Evolutionary conservation across 2,113 vertebrate species (phyloP), one percentile per base, ranked within the genome.

Genomic region (Istiophorus platypterus): DNA sequence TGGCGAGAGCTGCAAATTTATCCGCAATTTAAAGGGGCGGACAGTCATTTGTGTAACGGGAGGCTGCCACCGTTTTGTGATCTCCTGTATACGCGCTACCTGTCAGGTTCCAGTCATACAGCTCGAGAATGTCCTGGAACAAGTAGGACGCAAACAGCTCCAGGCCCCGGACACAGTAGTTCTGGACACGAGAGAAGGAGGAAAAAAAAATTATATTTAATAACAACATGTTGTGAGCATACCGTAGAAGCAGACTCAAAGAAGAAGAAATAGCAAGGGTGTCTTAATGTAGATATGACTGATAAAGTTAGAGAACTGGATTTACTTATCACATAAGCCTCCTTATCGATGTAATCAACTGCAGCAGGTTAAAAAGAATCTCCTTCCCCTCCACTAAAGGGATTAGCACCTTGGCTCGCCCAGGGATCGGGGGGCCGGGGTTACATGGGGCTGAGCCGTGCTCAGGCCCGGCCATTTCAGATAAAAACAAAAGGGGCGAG

Each of bases 91-190:
- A n/a, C n/a, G n/a, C n/a, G n/a, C 0, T 95, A 99, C 98, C 97
- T 94, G 92, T 96, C 88, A 99, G 96, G 94, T 99, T 98, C 98
- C 98, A 99, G 95, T 99, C 98, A 42, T 99, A 99, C 22, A 99
- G 95, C 82, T 99, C 98, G 51, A 99, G 95, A 86, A 99, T 94
- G 91, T 99, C 98, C 95, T 95, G 96, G 94, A 99, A 99, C 29
- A 99, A 90, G 87, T 97, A 99, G 0, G 96, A 93, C 67, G 97
- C 96, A 63, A 99, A 99, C 45, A 98, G 94, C 89, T 99, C 98
- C 91, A 99, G 95, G 65, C 98, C 98, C 87, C 94, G 96, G 26
- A 99, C 96, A 70, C 98, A 99, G 95, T 97, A 99, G 94, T 99
- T 99, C 98, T 99, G 93, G 11, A 84, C 74, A 89, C n/a, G n/a